Conservation (phyloP, 2,113 vertebrate genomes). For the Platycercus adscitus region DNA sequence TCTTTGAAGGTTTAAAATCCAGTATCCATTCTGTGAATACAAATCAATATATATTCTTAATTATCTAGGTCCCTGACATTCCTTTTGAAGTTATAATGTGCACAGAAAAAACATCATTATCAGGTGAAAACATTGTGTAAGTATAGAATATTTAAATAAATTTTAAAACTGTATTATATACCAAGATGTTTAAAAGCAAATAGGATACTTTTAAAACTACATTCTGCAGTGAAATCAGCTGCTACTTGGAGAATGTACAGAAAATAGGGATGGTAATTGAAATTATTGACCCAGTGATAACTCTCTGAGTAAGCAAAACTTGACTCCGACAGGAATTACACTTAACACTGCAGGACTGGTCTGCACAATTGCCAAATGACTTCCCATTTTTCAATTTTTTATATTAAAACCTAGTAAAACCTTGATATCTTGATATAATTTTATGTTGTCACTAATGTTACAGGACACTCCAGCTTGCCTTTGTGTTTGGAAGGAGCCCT, state of each 20-base stretch:
- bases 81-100: background rate
- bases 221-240: background rate
- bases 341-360: background rate
- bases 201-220: background rate
- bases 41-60: background rate
- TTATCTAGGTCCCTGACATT: background rate
- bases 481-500: background rate
- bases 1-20: background rate
- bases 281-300: constrained; percentile 13
- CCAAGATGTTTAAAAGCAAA: background rate
- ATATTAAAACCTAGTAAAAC: constrained; percentile 5
- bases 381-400: background rate
- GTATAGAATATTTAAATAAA: background rate
- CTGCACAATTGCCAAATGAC: background rate
- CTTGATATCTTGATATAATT: background rate
- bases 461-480: background rate
- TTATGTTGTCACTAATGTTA: background rate
- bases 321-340: background rate
- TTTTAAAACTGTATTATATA: background rate
- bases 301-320: constrained; percentile 16
- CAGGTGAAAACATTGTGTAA: background rate
- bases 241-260: background rate
- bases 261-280: background rate
- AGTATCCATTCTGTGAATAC: background rate
- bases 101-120: background rate